phyloP scores from a whole-genome alignment of 2,797 vertebrate species.

The Enteromius anoplus region DNA sequence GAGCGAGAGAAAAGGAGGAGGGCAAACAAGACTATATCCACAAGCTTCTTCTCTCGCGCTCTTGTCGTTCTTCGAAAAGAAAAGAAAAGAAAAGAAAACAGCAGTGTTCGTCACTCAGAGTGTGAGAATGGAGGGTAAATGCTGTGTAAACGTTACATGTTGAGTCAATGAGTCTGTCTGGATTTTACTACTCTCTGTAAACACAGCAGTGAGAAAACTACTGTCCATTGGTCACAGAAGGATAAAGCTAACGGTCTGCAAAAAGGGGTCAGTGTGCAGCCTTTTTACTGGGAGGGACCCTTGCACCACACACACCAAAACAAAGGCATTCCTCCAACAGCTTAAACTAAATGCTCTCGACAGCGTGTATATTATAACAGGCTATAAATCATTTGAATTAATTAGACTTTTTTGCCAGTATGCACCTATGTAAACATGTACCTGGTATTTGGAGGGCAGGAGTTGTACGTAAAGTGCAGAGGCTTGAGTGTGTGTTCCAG shows the following conservation, averaged over 20 bases:
- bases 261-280: constrained; percentile 1
- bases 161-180: constrained; percentile 59
- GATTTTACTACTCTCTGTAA: constrained; percentile 78
- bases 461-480: constrained; percentile 97
- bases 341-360: neutral
- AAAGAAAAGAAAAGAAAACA: constrained; percentile 73
- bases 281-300: constrained; percentile 13
- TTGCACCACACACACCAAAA: constrained; percentile 13
- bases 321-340: constrained; percentile 28
- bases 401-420: neutral
- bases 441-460: constrained; percentile 93
- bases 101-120: constrained; percentile 70
- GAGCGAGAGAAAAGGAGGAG: constrained; percentile 62
- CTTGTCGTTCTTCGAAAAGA: constrained; percentile 74
- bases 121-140: constrained; percentile 72
- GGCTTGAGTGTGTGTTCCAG: constrained; percentile 97
- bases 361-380: neutral
- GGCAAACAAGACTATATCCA: constrained; percentile 73
- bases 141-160: constrained; percentile 66
- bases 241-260: constrained; percentile 27
- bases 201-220: constrained; percentile 73
- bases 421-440: constrained; percentile 61
- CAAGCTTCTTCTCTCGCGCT: constrained; percentile 72
- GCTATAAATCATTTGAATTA: neutral
- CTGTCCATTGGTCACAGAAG: constrained; percentile 46